Evolutionary conservation across 2,888 invertebrate species (phyloP), one percentile per base, ranked within the genome.

Genomic region (Hermaeophaga mercurialis): DNA sequence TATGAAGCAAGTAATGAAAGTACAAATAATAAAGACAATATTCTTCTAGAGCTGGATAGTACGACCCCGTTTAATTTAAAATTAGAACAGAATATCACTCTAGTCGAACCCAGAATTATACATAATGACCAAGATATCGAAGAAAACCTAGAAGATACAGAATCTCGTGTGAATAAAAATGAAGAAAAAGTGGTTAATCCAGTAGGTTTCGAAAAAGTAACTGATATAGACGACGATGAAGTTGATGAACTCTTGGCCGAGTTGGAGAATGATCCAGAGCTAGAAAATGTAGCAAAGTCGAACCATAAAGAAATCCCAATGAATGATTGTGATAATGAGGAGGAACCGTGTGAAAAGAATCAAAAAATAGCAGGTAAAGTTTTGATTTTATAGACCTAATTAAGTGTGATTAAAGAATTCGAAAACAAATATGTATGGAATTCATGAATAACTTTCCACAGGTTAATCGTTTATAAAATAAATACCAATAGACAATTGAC

Each of bases 231-330:
- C 15, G 57, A 57, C 26, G 48, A 48, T 11, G 58, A 54, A 45
- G 45, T 61, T 17, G 47, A 48, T 59, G 54, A 59, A 56, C 56
- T 50, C 26, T 41, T 61, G 36, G 59, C 46, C 28, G 61, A 57
- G 17, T 54, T 56, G 58, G 66, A 46, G 52, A 24, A 60, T 34
- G 59, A 53, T 38, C 44, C 54, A 17, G 58, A 59, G 8, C 48
- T 54, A n/a, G n/a, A n/a, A n/a, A n/a, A n/a, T n/a, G n/a, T n/a
- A n/a, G n/a, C n/a, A n/a, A n/a, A n/a, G n/a, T n/a, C n/a, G n/a
- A 26, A 26, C 24, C n/a, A 11, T 33, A 17, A 14, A 9, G 15
- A 9, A 54, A 28, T 17, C 9, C n/a, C 22, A 22, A 22, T 1
- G 9, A 41, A 39, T n/a, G 33, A 34, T 11, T 14, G 12, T 34